Conservation (phyloP, 2,888 invertebrate species). For the Desoria tigrina region DNA sequence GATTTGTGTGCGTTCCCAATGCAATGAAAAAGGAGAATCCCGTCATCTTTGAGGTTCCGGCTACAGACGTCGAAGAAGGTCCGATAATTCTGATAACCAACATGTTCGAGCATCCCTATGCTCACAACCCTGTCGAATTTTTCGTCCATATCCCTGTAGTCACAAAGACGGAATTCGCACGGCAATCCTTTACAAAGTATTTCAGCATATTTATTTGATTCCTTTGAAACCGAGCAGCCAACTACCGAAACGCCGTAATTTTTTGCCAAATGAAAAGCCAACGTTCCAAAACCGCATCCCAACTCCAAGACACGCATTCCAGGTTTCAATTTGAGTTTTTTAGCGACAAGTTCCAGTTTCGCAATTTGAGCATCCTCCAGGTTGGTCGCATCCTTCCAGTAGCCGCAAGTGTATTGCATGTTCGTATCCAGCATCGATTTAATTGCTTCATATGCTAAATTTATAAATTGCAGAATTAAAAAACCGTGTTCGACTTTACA, state of each 20-base stretch:
- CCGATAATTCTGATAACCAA: conserved; percentile 33
- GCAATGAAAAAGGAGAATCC: conserved; percentile 41
- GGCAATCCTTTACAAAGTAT: conserved; percentile 20
- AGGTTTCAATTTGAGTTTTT: conserved; percentile 36
- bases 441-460: not conserved
- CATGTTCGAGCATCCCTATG: conserved; percentile 40
- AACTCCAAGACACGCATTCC: conserved; percentile 44
- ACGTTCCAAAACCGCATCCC: conserved; percentile 39
- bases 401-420: conserved; percentile 49
- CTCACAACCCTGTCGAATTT: conserved; percentile 42
- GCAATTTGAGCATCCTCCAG: conserved; percentile 39
- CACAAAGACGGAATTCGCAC: conserved; percentile 31
- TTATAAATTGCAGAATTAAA: too few species aligned
- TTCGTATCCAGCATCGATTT: conserved; percentile 38
- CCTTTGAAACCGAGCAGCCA: conserved; percentile 34
- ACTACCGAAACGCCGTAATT: conserved; percentile 37
- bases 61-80: conserved; percentile 34
- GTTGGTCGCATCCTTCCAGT: conserved; percentile 45
- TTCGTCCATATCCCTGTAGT: conserved; percentile 40
- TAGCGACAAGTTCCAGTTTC: conserved; percentile 40
- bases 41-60: conserved; percentile 38
- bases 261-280: conserved; percentile 33
- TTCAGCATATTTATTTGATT: conserved; percentile 28
- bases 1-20: conserved; percentile 30
- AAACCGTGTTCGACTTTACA: too few species aligned